Conservation (phyloP, 2,888 invertebrate genomes). For the Ctenicera cuprea region DNA sequence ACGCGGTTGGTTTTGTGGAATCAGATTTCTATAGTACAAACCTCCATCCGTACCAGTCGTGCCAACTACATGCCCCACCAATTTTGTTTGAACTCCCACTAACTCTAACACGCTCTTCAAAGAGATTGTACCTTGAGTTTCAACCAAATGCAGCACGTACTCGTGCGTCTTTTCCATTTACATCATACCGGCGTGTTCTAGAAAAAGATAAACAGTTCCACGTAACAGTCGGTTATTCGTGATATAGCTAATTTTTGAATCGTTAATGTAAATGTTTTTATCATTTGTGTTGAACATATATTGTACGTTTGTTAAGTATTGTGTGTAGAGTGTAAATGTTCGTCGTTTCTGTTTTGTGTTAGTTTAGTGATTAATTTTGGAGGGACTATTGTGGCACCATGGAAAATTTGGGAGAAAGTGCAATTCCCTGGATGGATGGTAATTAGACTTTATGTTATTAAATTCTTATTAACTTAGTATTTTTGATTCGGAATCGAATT, state of each 20-base stretch:
- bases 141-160: background rate
- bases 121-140: conserved; percentile 32
- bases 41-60: conserved; percentile 57
- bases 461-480: background rate
- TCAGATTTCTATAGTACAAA: conserved; percentile 32
- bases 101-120: conserved; percentile 35
- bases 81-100: conserved; percentile 31
- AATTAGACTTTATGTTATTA: conserved; percentile 16
- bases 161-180: background rate
- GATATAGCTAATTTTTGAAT: background rate
- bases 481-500: background rate
- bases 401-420: conserved; percentile 50
- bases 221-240: background rate
- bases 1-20: conserved; percentile 3
- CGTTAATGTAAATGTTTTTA: conserved; percentile 6
- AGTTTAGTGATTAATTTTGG: background rate
- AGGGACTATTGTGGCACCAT: background rate
- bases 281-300: conserved; percentile 6
- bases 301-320: background rate
- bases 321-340: background rate
- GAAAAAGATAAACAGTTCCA: conserved; percentile 15
- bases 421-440: conserved; percentile 55
- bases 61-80: conserved; percentile 56
- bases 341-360: background rate
- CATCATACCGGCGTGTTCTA: background rate